phyloP scores from a whole-genome alignment of 2,113 vertebrate genomes.

The Notiomystis cincta region DNA sequence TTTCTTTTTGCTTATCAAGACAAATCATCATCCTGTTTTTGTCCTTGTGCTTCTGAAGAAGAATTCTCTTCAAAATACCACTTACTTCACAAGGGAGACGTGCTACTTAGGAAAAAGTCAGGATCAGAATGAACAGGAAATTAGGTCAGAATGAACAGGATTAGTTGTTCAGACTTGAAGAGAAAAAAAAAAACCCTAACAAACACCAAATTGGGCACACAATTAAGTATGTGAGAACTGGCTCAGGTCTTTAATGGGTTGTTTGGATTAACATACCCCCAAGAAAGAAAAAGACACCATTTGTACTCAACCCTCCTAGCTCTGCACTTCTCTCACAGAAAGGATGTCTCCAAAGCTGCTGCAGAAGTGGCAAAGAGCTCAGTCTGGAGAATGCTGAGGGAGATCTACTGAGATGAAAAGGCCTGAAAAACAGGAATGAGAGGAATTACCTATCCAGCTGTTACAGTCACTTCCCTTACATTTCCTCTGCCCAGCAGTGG shows the following conservation, averaged over 20 bases:
- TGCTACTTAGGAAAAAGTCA: not conserved
- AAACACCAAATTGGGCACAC: not conserved
- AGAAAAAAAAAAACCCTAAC: not conserved
- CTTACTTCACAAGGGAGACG: not conserved
- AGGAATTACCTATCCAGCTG: not conserved
- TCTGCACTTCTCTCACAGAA: not conserved
- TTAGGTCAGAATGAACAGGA: not conserved
- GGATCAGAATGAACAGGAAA: not conserved
- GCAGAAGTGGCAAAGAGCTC: not conserved
- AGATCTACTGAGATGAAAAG: not conserved
- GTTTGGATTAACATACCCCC: not conserved
- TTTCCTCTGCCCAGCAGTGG: not conserved
- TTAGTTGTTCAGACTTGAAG: constrained; percentile 22
- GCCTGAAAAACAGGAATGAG: not conserved
- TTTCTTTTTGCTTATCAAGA: not conserved
- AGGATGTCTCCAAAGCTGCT: not conserved
- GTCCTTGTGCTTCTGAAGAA: not conserved
- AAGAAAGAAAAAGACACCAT: not conserved
- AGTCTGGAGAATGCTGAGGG: not conserved
- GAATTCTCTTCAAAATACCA: not conserved
- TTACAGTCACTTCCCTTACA: not conserved
- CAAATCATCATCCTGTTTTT: not conserved
- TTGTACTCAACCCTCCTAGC: not conserved
- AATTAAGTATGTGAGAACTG: constrained; percentile 36
- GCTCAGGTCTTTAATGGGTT: not conserved